A percentile compares a stretch with the other conserved stretches of the same genome.
Evolutionary conservation across 30 jellyfish, hydroid and myxozoan species (phyloP).

Genomic region (Aurelia sp.): DNA sequence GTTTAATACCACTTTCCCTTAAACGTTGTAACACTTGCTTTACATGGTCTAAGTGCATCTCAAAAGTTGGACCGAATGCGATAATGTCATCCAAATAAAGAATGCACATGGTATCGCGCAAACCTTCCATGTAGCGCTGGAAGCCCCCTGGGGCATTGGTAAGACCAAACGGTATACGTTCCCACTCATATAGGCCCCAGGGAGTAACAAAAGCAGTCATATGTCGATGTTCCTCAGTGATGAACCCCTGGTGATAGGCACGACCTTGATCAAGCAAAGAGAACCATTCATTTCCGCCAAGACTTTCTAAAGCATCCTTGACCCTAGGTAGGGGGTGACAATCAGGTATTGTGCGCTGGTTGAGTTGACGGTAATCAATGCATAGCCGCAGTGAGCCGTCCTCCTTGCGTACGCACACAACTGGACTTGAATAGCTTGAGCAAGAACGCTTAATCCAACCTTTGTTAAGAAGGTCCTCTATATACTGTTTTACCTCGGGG

Average conservation of each 20-base stretch:
- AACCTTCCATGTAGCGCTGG: constrained; percentile 61
- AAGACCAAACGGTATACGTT: constrained; percentile 59
- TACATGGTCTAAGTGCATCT: too few species aligned
- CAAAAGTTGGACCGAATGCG: neutral
- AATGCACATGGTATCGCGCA: constrained; percentile 17
- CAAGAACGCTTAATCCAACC: constrained; percentile 25
- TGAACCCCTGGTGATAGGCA: constrained; percentile 7
- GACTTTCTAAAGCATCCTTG: constrained; percentile 25
- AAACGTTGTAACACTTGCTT: too few species aligned
- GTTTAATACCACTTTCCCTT: too few species aligned
- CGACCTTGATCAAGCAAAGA: constrained; percentile 33
- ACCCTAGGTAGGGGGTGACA: constrained; percentile 42
- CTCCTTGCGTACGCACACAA: constrained; percentile 42
- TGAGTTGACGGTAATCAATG: constrained; percentile 52
- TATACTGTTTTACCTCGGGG: constrained; percentile 42
- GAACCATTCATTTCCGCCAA: constrained; percentile 41
- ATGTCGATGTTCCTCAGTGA: constrained; percentile 19
- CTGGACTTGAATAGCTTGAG: constrained; percentile 33
- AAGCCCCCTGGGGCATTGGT: constrained; percentile 60
- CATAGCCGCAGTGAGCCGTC: constrained; percentile 45
- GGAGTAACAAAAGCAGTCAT: constrained; percentile 24
- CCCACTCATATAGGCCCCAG: constrained; percentile 54
- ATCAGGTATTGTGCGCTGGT: constrained; percentile 23
- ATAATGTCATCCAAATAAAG: constrained; percentile 49
- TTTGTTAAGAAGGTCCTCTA: constrained; percentile 33